These are phyloP conservation scores for Halictus quadricinctus DNA, from an alignment of 2,888 invertebrate species.

Conservation along the genomic window DNA sequence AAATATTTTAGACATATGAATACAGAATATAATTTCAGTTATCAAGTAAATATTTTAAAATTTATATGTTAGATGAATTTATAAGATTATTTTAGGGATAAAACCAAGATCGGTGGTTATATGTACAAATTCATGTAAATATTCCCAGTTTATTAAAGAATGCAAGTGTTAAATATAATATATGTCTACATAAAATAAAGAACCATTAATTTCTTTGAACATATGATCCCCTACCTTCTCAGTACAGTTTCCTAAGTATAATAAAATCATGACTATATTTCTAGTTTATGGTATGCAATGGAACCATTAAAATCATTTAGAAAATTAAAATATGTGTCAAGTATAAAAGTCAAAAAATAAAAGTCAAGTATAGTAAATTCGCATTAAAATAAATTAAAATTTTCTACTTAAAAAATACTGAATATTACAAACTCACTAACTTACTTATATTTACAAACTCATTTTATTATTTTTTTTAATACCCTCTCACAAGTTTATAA, in stretches of 20 bases:
- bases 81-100: slow-evolving; percentile 23
- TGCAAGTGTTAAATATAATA: slow-evolving; percentile 68
- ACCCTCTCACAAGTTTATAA: no score
- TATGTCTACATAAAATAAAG: slow-evolving; percentile 46
- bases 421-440: no score
- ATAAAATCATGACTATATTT: background rate
- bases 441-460: no score
- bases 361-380: no score
- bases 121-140: slow-evolving; percentile 78
- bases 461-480: no score
- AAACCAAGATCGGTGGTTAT: slow-evolving; percentile 64
- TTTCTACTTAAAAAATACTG: no score
- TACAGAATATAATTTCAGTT: background rate
- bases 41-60: slow-evolving; percentile 1
- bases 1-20: background rate
- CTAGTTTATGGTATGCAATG: background rate
- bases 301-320: background rate
- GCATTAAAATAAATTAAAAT: no score
- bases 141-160: slow-evolving; percentile 70
- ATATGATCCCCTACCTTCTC: background rate
- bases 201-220: slow-evolving; percentile 3
- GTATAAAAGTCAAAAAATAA: no score
- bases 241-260: background rate
- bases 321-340: no score
- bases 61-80: slow-evolving; percentile 4